These are phyloP conservation scores for Ormia ochracea DNA, from an alignment of 2,888 invertebrate species.

Conservation along the genomic window DNA sequence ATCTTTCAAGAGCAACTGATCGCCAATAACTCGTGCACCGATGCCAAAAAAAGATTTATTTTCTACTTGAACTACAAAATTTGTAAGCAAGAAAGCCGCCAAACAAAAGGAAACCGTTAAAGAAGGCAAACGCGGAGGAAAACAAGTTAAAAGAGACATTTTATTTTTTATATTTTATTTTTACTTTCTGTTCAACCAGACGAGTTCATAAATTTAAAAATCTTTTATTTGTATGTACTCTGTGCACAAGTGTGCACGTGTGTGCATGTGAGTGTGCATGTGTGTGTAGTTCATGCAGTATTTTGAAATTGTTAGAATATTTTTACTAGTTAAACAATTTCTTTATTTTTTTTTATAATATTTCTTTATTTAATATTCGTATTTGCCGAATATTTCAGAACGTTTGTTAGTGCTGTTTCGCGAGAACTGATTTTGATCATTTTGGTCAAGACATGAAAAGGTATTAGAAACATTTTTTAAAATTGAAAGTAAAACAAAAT, in stretches of 20 bases:
- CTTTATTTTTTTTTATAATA: not conserved
- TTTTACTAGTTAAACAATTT: not conserved
- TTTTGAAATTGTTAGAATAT: not conserved
- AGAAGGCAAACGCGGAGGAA: constrained; percentile 3
- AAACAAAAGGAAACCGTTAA: constrained; percentile 42
- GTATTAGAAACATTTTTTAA: constrained; percentile 36
- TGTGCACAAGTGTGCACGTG: not conserved
- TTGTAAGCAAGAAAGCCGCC: constrained; percentile 28
- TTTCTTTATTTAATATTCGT: not conserved
- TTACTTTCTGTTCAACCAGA: not conserved
- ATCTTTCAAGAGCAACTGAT: constrained; percentile 73
- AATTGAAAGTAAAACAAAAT: constrained; percentile 6
- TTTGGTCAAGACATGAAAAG: constrained; percentile 42
- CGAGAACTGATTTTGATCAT: constrained; percentile 56
- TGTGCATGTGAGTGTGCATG: not conserved
- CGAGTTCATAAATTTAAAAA: constrained; percentile 34
- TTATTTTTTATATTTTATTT: not conserved
- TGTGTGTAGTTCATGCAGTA: too few species aligned
- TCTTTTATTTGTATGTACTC: not conserved
- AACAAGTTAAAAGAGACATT: constrained; percentile 14
- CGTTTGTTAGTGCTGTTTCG: constrained; percentile 55
- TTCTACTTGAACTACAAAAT: constrained; percentile 44
- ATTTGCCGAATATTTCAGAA: constrained; percentile 44
- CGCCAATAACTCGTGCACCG: constrained; percentile 64
- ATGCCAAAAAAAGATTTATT: constrained; percentile 64